These are phyloP conservation scores for Anguilla obscura DNA, from an alignment of 2,797 vertebrate species.

Conservation along the genomic window DNA sequence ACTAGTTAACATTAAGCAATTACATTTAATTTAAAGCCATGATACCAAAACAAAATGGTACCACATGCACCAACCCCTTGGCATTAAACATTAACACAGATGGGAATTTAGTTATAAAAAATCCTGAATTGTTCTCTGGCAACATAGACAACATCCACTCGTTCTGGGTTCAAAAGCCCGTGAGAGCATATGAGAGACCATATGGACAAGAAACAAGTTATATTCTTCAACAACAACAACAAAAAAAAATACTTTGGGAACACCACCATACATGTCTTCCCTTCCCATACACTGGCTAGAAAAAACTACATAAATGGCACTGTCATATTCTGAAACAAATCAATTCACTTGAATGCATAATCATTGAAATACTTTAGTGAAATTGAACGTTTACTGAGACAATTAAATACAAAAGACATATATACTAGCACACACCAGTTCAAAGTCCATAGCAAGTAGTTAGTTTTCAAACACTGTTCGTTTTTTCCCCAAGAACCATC, in stretches of 20 bases:
- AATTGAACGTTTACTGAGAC: not conserved
- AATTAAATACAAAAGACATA: not conserved
- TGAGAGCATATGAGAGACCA: conserved; percentile 35
- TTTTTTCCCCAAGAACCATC: not conserved
- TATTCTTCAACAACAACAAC: not conserved
- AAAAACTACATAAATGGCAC: not conserved
- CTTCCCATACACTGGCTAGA: too few species aligned
- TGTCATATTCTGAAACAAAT: not conserved
- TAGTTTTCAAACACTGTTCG: not conserved
- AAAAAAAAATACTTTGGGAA: not conserved
- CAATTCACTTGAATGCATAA: not conserved
- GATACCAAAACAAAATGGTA: conserved; percentile 16
- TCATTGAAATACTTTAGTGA: not conserved
- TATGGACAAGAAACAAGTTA: not conserved
- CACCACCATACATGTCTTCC: not conserved
- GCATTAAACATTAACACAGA: conserved; percentile 69
- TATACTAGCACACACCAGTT: not conserved
- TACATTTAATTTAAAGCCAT: not conserved
- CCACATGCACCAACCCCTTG: conserved; percentile 20
- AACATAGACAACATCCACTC: conserved; percentile 60
- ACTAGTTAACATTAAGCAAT: not conserved
- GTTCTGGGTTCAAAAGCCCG: conserved; percentile 66
- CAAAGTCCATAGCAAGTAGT: not conserved
- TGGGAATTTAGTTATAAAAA: conserved; percentile 70
- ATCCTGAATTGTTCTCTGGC: conserved; percentile 64